Evolutionary conservation across 2,113 vertebrate genomes (phyloP), one percentile per base, ranked within the genome.

Genomic region (Actinemys pallida): DNA sequence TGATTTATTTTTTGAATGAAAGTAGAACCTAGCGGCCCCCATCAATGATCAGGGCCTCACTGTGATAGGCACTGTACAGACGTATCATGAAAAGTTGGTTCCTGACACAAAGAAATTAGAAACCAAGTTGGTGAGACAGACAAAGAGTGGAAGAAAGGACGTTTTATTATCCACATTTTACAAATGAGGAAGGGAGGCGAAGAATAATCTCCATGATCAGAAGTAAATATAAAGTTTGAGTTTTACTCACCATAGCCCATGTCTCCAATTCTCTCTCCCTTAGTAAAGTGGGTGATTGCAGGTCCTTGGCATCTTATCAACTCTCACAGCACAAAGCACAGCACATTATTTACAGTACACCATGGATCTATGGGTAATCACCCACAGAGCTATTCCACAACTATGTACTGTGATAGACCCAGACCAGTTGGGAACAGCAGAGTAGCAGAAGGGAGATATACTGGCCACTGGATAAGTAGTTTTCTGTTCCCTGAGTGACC

Each of bases 281-380:
- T 1, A 0, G 52, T 22, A 31, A 82, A 82, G 39, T 35, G 12
- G 50, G 84, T 89, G 83, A 94, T 91, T 96, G 87, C 50, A n/a
- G 79, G 81, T 52, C 87, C 78, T 86, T 96, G 95, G 93, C 78
- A 88, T 31, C 59, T 79, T 31, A 47, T 82, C 78, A 84, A 81
- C 29, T 86, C 59, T 2, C 2, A 27, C 0, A 92, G 88, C 49
- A 56, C 72, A 88, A 86, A 87, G 94, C 24, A 57, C 84, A 92
- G 85, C 75, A 53, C 24, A 95, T 96, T 86, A 88, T 89, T 97
- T 93, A 93, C 95, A 65, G 93, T 83, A 56, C 50, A 88, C 54
- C 72, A 79, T 0, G 1, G 87, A 85, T 78, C 35, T 80, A 50
- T 57, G 86, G 92, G 87, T 92, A 96, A 93, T 96, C 94, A 86